Conservation (phyloP, 2,113 vertebrate species). For the Gallinago paraguaiae region DNA sequence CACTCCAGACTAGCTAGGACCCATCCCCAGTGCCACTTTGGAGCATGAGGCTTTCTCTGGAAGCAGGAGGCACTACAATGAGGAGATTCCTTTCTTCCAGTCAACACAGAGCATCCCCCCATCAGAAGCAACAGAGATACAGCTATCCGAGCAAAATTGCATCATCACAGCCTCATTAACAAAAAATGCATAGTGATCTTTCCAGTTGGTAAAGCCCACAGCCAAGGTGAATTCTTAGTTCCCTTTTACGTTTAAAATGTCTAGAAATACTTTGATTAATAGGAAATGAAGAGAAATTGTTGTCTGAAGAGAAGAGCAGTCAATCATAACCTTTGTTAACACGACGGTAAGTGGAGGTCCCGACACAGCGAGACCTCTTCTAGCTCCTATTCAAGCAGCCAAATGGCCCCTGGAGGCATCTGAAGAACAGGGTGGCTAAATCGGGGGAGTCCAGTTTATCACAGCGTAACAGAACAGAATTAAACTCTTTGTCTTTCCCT, state of each 20-base stretch:
- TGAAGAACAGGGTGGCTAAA: background rate
- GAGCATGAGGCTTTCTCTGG: background rate
- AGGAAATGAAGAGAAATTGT: background rate
- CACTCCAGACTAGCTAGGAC: background rate
- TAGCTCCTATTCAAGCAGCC: background rate
- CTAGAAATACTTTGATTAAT: background rate
- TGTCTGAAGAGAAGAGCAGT: background rate
- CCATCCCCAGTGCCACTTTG: background rate
- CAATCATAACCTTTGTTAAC: background rate
- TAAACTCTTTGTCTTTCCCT: background rate
- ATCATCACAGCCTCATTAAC: background rate
- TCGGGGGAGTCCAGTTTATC: background rate
- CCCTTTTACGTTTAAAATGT: background rate
- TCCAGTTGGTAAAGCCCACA: background rate
- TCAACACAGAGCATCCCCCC: background rate
- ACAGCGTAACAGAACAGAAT: background rate
- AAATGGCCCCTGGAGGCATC: background rate
- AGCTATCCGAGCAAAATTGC: background rate
- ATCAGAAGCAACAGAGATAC: background rate
- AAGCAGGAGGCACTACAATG: background rate
- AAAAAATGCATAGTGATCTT: background rate
- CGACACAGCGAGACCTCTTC: background rate
- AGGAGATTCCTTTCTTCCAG: background rate
- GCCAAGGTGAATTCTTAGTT: background rate
- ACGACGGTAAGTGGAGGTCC: background rate